A percentile compares a stretch with the other conserved stretches of the same genome.
Conservation (phyloP, 2,113 vertebrate species). For the Seriola dumerili region DNA sequence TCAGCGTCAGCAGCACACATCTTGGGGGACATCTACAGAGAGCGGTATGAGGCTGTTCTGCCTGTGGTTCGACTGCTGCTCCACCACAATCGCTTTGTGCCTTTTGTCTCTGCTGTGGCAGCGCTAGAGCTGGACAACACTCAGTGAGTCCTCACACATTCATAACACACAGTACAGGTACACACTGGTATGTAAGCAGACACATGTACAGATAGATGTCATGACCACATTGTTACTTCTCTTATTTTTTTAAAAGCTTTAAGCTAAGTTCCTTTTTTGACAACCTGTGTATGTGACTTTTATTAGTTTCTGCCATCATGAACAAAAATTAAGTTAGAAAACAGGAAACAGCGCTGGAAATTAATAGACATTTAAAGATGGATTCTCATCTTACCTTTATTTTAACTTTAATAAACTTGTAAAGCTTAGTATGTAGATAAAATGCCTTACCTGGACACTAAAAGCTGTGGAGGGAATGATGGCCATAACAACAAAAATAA, state of each 20-base stretch:
- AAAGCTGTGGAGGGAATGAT: background rate
- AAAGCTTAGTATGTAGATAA: background rate
- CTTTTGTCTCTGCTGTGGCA: slow-evolving; percentile 93
- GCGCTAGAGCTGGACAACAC: slow-evolving; percentile 94
- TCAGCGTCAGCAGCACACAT: slow-evolving; percentile 96
- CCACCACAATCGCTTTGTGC: slow-evolving; percentile 94
- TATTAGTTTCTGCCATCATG: background rate
- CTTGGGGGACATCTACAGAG: slow-evolving; percentile 94
- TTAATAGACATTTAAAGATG: background rate
- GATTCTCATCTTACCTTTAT: background rate
- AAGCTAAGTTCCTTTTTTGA: slow-evolving; percentile 19
- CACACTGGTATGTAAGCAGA: background rate
- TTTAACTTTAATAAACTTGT: background rate
- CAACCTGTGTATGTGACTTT: background rate
- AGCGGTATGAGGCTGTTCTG: slow-evolving; percentile 93
- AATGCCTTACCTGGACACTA: background rate
- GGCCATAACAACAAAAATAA: background rate
- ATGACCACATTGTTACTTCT: slow-evolving; percentile 21
- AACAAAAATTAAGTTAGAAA: slow-evolving; percentile 10
- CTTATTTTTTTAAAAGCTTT: background rate
- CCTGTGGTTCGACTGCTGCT: slow-evolving; percentile 94
- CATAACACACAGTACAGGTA: background rate
- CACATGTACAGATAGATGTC: background rate
- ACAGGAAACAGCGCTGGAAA: slow-evolving; percentile 16
- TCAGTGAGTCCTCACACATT: slow-evolving; percentile 86